Conservation (phyloP, 2,888 invertebrate genomes). For the Lacanobia oleracea region DNA sequence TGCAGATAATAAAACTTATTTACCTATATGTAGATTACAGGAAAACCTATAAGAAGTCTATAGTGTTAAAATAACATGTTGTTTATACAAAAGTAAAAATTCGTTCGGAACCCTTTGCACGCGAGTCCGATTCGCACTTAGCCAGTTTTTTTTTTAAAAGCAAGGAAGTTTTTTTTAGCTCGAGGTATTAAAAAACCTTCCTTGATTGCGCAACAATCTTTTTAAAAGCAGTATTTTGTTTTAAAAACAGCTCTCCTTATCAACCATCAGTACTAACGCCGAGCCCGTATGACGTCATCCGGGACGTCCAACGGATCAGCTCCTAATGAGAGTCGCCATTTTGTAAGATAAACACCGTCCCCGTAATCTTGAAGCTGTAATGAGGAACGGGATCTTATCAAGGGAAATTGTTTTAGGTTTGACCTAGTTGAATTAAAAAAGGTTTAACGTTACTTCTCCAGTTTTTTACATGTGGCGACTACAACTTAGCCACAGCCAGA, state of each 20-base stretch:
- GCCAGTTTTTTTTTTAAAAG: neutral
- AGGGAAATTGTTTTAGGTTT: neutral
- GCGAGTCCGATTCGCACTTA: too few species aligned
- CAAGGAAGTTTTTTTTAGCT: neutral
- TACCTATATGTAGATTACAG: too few species aligned
- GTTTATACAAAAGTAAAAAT: too few species aligned
- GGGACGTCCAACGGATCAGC: neutral
- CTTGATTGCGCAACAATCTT: neutral
- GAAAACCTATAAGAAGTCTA: too few species aligned
- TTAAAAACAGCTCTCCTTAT: constrained; percentile 26
- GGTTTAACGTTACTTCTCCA: neutral
- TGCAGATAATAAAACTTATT: too few species aligned
- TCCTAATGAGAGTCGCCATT: constrained; percentile 42
- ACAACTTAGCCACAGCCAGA: too few species aligned
- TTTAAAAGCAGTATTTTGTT: constrained; percentile 1
- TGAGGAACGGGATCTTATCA: constrained; percentile 12
- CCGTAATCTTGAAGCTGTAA: constrained; percentile 27
- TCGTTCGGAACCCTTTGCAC: too few species aligned
- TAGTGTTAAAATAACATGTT: too few species aligned
- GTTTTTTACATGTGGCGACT: neutral
- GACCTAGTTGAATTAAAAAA: neutral
- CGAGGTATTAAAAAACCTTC: neutral
- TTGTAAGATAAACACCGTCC: constrained; percentile 27
- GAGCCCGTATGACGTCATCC: constrained; percentile 43
- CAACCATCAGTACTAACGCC: constrained; percentile 6